Conservation (phyloP, 2,797 vertebrate genomes). For the Leuciscus waleckii region DNA sequence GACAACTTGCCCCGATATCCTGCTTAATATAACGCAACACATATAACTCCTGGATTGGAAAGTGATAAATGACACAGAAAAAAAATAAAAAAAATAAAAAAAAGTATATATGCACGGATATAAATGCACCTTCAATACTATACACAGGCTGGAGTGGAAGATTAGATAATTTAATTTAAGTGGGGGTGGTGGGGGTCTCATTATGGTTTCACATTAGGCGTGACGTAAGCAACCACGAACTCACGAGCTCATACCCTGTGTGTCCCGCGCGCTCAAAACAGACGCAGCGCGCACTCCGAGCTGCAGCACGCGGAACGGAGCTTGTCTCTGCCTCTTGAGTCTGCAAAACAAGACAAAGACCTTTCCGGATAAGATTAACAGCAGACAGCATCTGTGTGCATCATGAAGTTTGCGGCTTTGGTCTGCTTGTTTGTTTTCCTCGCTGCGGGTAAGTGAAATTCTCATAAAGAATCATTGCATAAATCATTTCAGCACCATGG, state of each 20-base stretch:
- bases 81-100: not conserved
- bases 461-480: not conserved
- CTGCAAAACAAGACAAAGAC: not conserved
- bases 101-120: not conserved
- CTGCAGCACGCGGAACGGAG: constrained; percentile 19
- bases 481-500: constrained; percentile 76
- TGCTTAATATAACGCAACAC: not conserved
- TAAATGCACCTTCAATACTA: not conserved
- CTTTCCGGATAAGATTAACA: not conserved
- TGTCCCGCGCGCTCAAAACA: constrained; percentile 42
- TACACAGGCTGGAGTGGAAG: not conserved
- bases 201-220: constrained; percentile 23
- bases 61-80: not conserved
- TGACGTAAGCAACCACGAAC: constrained; percentile 54
- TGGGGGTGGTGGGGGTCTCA: constrained; percentile 7
- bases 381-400: constrained; percentile 31
- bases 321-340: not conserved
- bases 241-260: constrained; percentile 21
- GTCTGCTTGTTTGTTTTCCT: constrained; percentile 63
- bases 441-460: constrained; percentile 71
- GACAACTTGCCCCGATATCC: not conserved
- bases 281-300: constrained; percentile 34
- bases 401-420: constrained; percentile 72
- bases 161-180: not conserved
- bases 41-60: not conserved